Evolutionary conservation across 2,113 vertebrate genomes (phyloP).

Genomic region (Varanus komodoensis): DNA sequence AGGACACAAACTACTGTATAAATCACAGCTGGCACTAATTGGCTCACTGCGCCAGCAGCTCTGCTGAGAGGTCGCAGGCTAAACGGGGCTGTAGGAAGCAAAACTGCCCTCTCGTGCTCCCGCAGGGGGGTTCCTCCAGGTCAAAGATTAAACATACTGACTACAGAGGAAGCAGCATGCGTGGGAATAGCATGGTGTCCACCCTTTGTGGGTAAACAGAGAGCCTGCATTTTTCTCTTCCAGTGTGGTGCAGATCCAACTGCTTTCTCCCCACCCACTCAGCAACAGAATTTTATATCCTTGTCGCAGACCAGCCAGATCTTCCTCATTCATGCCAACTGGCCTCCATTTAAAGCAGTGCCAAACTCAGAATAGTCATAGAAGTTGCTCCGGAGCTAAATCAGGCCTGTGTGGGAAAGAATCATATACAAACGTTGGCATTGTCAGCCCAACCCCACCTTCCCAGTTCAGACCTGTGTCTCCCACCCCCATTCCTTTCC

Average conservation of each 20-base stretch:
- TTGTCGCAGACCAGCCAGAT: neutral
- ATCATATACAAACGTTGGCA: neutral
- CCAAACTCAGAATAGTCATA: constrained; percentile 14
- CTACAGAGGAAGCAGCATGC: constrained; percentile 10
- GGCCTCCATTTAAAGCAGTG: neutral
- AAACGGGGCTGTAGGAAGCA: constrained; percentile 35
- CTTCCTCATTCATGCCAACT: neutral
- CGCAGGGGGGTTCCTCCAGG: constrained; percentile 15
- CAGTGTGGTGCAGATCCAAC: neutral
- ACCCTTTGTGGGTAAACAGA: constrained; percentile 10
- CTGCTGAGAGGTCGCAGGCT: constrained; percentile 30
- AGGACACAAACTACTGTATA: constrained; percentile 28
- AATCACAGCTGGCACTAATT: constrained; percentile 44
- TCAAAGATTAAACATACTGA: constrained; percentile 36
- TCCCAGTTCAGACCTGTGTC: neutral
- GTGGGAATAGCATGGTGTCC: constrained; percentile 4
- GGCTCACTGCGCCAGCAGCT: constrained; percentile 32
- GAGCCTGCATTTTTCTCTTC: neutral
- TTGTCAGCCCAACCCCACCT: neutral
- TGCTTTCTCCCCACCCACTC: constrained; percentile 37
- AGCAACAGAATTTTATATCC: constrained; percentile 34
- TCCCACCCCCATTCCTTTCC: neutral
- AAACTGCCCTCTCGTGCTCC: constrained; percentile 23
- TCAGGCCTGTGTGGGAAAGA: neutral
- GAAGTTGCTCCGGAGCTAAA: constrained; percentile 17